Conservation (phyloP, 2,113 vertebrate species). For the Crotalus horridus region DNA sequence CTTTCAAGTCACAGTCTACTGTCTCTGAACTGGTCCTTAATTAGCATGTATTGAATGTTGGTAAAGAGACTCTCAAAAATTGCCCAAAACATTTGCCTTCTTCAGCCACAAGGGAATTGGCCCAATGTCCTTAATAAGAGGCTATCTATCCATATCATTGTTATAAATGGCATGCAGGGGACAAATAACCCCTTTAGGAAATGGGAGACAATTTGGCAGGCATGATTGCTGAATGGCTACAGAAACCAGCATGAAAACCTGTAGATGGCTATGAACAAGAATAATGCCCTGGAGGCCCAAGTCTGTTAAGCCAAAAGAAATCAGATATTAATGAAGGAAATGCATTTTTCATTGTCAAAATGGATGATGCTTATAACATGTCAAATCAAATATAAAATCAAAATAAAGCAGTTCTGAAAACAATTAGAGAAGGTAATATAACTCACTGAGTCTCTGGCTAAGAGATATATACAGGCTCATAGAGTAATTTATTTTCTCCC, state of each 20-base stretch:
- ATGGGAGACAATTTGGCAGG: slow-evolving; percentile 2
- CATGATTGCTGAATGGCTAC: slow-evolving; percentile 7
- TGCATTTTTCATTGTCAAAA: slow-evolving; percentile 29
- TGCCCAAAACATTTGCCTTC: background rate
- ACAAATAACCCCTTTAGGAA: background rate
- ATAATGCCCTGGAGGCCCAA: background rate
- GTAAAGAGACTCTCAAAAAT: background rate
- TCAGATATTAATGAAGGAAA: slow-evolving; percentile 14
- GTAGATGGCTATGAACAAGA: background rate
- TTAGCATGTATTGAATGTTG: background rate
- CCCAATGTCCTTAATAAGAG: background rate
- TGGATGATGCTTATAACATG: background rate
- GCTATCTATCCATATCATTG: background rate
- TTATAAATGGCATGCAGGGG: background rate
- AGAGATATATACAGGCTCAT: slow-evolving; percentile 12
- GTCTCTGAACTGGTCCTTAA: background rate
- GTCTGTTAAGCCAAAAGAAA: slow-evolving; percentile 20
- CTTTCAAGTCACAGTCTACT: background rate
- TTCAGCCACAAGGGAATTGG: background rate
- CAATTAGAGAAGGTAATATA: slow-evolving; percentile 24
- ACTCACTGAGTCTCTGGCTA: slow-evolving; percentile 20
- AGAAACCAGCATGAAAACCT: slow-evolving; percentile 2
- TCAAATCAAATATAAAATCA: slow-evolving; percentile 27
- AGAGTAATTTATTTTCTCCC: slow-evolving; percentile 32
- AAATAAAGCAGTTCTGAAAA: slow-evolving; percentile 29